phyloP scores from a whole-genome alignment of 2,113 vertebrate genomes.

The Sinocyclocheilus anshuiensis region DNA sequence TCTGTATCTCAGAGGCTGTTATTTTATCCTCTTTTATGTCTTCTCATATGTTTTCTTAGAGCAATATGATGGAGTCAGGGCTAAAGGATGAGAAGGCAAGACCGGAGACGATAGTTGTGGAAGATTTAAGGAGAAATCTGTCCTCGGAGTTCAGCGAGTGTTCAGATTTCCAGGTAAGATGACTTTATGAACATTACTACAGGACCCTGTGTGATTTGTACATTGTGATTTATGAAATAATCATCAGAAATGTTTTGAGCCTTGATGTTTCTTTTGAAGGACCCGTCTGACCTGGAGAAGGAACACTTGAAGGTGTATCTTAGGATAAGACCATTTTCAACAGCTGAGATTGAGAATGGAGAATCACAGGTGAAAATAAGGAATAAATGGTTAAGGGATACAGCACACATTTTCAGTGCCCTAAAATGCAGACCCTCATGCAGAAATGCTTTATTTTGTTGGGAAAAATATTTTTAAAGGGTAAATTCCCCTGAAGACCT shows the following conservation, averaged over 20 bases:
- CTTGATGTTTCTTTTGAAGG: constrained; percentile 64
- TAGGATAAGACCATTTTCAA: constrained; percentile 84
- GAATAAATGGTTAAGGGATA: background rate
- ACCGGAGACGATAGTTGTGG: constrained; percentile 56
- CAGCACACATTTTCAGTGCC: background rate
- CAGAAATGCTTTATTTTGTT: background rate
- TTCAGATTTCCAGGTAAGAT: constrained; percentile 64
- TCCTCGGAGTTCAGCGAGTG: constrained; percentile 73
- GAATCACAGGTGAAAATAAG: constrained; percentile 82
- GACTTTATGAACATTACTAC: background rate
- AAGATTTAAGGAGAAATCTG: constrained; percentile 77
- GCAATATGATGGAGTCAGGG: constrained; percentile 66
- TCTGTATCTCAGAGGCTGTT: background rate
- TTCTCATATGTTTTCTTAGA: background rate
- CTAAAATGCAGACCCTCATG: too few species aligned
- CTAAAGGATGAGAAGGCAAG: constrained; percentile 58
- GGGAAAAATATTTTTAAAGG: background rate
- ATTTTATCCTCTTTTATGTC: background rate
- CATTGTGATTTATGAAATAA: background rate
- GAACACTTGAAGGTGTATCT: constrained; percentile 88
- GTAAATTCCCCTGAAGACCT: background rate
- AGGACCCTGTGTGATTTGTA: background rate
- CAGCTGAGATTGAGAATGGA: constrained; percentile 74
- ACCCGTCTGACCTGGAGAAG: constrained; percentile 67
- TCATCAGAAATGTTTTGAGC: background rate